Percentiles rank a stretch among this genome's conserved stretches.
phyloP scores from a whole-genome alignment of 1,140 invertebrate species.

The Leucophenga varia region DNA sequence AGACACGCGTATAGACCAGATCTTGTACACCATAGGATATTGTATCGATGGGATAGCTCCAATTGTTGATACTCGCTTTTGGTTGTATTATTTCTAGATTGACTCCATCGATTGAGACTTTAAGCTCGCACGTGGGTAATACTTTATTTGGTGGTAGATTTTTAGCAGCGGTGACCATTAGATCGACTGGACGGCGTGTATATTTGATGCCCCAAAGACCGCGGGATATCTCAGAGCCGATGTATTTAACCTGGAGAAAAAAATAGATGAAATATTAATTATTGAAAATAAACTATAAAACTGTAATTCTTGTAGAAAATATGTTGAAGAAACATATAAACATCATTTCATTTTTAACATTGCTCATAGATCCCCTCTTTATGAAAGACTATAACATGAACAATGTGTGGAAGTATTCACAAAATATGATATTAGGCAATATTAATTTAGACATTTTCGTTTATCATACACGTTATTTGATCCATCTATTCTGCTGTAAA shows the following conservation, averaged over 20 bases:
- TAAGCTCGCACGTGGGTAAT: constrained; percentile 73
- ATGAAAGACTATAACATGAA: too few species aligned
- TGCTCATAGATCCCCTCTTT: too few species aligned
- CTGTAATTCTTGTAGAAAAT: too few species aligned
- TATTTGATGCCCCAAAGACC: constrained; percentile 94
- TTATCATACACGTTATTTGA: too few species aligned
- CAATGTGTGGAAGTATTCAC: too few species aligned
- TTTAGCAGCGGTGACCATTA: constrained; percentile 78
- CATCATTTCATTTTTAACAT: too few species aligned
- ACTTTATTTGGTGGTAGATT: constrained; percentile 67
- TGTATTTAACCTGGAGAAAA: constrained; percentile 80
- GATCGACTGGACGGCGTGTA: constrained; percentile 87
- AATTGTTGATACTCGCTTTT: constrained; percentile 54
- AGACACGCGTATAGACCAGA: constrained; percentile 88
- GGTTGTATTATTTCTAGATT: constrained; percentile 61
- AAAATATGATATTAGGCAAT: too few species aligned
- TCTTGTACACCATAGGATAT: constrained; percentile 90
- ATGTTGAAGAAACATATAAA: too few species aligned
- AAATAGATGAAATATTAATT: too few species aligned
- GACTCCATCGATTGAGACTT: constrained; percentile 73
- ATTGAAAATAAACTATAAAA: too few species aligned
- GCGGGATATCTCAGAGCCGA: constrained; percentile 77
- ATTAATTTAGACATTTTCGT: too few species aligned
- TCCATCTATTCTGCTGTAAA: too few species aligned
- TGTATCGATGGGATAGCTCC: constrained; percentile 67